Evolutionary conservation across 2,113 vertebrate species (phyloP), one percentile per base, ranked within the genome.

Genomic region (Notothenia rossii): DNA sequence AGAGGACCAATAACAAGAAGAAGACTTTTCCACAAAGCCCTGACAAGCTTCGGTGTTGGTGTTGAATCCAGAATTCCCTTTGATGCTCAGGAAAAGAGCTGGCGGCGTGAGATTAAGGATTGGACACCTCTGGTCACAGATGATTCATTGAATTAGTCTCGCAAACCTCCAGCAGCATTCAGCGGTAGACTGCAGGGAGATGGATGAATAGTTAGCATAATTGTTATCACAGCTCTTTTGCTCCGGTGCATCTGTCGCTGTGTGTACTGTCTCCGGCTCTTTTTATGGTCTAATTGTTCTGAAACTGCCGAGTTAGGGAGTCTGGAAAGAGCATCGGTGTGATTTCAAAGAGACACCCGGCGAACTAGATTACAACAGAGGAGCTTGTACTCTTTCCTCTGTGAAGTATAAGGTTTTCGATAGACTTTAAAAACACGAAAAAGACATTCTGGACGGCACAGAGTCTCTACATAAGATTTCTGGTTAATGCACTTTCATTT

Each of bases 131-230:
- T 60, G 51, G 79, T 81, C 86, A 63, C 80, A 73, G 54, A 60
- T 75, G 81, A 84, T 78, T 83, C 72, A 81, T 17, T 48, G 70
- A 83, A 86, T 86, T 60, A 82, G 82, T 72, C 51, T 64, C 64
- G 13, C 58, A 59, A 77, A 29, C 18, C 75, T 82, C 64, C 48
- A 10, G 71, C 7, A 81, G 79, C 82, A 15, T 53, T 78, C 2
- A 1, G 56, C 46, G 1, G 75, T 17, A 80, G 81, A 70, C 75
- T 59, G 60, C 69, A 48, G 53, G 50, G 77, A 48, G 81, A 80
- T 55, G 82, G 75, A 81, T 86, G 83, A 87, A 65, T 25, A 80
- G 72, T 77, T 82, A 33, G 64, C 59, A 33, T 86, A 86, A 86
- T 86, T 73, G 81, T 78, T 84, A 66, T 72, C 77, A 58, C n/a